Conservation (phyloP, 2,888 invertebrate genomes). For the Sericinus montela region DNA sequence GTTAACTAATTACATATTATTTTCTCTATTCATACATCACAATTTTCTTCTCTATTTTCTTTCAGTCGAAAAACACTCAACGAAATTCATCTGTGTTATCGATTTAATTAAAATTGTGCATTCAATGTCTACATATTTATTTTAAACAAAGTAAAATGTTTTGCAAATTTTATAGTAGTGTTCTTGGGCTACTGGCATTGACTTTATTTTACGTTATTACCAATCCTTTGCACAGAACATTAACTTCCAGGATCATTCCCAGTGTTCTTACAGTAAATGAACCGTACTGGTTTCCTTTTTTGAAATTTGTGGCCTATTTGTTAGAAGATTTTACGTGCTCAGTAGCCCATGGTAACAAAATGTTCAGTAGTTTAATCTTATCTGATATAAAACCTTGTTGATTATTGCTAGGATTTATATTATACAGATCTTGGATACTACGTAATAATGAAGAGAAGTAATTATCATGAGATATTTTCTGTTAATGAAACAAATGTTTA, state of each 20-base stretch:
- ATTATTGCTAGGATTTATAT: no score
- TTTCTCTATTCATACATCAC: no score
- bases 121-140: no score
- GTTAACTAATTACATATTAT: no score
- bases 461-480: no score
- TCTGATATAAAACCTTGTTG: not conserved
- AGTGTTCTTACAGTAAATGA: constrained; percentile 16
- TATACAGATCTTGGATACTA: no score
- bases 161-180: constrained; percentile 8
- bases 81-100: no score
- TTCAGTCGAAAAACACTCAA: no score
- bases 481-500: no score
- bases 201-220: constrained; percentile 18
- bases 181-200: constrained; percentile 3
- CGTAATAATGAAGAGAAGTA: no score
- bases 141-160: not conserved
- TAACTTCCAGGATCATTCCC: constrained; percentile 18
- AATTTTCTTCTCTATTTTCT: no score
- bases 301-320: constrained; percentile 10
- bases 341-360: constrained; percentile 1
- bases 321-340: not conserved
- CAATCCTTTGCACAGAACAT: constrained; percentile 19
- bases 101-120: no score
- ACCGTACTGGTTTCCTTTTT: constrained; percentile 15
- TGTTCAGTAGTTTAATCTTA: not conserved